Evolutionary conservation across 2,797 vertebrate species (phyloP).

Genomic region (Catostomus latipinnis): DNA sequence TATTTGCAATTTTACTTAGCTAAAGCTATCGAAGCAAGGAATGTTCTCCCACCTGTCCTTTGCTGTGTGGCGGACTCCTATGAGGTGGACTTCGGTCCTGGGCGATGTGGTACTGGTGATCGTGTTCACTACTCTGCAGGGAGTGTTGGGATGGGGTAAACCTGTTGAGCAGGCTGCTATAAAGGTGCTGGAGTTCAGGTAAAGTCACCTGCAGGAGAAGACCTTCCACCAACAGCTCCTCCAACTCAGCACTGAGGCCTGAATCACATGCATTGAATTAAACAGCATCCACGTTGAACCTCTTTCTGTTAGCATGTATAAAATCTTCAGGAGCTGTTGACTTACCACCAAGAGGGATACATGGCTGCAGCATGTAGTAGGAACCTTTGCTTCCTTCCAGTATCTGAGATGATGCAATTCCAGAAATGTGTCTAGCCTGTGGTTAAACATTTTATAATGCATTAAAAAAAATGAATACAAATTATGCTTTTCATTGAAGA

Average conservation of each 20-base stretch:
- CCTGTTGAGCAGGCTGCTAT: conserved; percentile 85
- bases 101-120: conserved; percentile 66
- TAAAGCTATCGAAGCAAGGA: neutral
- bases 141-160: conserved; percentile 76
- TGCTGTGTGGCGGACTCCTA: conserved; percentile 34
- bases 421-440: conserved; percentile 75
- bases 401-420: conserved; percentile 72
- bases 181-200: conserved; percentile 94
- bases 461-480: neutral
- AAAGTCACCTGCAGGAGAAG: conserved; percentile 95
- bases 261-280: neutral
- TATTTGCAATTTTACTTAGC: neutral
- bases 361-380: conserved; percentile 82
- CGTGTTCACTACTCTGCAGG: conserved; percentile 69
- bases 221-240: conserved; percentile 95
- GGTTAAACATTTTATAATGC: conserved; percentile 29
- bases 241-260: conserved; percentile 87
- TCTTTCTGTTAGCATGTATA: neutral
- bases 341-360: conserved; percentile 85
- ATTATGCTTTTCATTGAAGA: too few species aligned
- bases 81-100: conserved; percentile 56
- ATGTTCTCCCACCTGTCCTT: conserved; percentile 37
- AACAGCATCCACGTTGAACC: neutral
- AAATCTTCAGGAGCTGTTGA: conserved; percentile 44
- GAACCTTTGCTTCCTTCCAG: conserved; percentile 78